These are phyloP conservation scores for Lophura nycthemera DNA, from an alignment of 2,113 vertebrate genomes.

Conservation along the genomic window DNA sequence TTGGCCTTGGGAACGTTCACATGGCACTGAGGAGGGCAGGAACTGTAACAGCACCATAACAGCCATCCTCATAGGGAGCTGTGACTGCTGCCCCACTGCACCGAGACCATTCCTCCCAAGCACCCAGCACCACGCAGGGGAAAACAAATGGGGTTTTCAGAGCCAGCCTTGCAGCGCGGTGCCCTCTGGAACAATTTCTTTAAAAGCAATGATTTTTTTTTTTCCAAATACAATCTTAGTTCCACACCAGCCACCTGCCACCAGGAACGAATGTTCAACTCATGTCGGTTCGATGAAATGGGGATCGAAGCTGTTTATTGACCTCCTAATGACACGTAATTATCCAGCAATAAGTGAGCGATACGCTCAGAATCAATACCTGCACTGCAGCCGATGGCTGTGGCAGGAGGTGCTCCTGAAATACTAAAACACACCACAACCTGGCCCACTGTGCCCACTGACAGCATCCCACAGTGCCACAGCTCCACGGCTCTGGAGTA, in stretches of 20 bases:
- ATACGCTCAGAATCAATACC: not conserved
- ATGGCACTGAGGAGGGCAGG: not conserved
- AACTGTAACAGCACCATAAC: not conserved
- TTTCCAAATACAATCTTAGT: not conserved
- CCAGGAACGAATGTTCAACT: not conserved
- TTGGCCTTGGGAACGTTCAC: not conserved
- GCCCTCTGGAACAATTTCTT: not conserved
- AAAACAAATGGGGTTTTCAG: accelerated
- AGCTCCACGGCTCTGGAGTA: no score
- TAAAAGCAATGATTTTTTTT: not conserved
- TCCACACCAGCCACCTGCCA: not conserved
- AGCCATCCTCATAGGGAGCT: not conserved
- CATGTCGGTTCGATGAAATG: accelerated
- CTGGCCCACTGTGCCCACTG: not conserved
- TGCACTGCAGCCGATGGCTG: not conserved
- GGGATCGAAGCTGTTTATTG: slow-evolving; percentile 12
- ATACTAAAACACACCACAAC: not conserved
- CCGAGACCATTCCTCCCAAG: not conserved
- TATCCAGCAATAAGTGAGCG: not conserved
- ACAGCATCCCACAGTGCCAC: no score
- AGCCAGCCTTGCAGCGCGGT: not conserved
- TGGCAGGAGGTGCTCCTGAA: accelerated
- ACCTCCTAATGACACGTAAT: slow-evolving; percentile 29
- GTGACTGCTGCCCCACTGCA: not conserved
- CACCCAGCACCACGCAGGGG: not conserved